phyloP scores from a whole-genome alignment of 2,797 vertebrate species.

The Lutjanus argentimaculatus region DNA sequence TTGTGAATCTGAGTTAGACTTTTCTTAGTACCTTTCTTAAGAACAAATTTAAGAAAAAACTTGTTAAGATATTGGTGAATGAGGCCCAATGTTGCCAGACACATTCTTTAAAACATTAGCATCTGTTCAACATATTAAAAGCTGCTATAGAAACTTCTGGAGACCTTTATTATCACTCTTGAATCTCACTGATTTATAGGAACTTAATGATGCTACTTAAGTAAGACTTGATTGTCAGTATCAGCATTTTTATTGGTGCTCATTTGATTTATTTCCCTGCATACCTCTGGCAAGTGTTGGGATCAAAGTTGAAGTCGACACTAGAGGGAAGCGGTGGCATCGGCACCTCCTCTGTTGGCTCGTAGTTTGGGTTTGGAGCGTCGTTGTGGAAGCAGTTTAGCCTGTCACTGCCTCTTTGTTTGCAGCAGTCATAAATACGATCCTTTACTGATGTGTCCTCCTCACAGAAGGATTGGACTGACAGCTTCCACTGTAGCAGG shows the following conservation, averaged over 20 bases:
- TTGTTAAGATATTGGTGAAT: too few relatives aligned
- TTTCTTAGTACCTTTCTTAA: too few relatives aligned
- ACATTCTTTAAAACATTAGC: not conserved
- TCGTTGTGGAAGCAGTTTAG: conserved; percentile 78
- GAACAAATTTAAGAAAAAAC: too few relatives aligned
- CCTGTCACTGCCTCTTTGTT: rapidly evolving
- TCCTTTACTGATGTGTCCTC: conserved; percentile 68
- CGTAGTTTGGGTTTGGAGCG: conserved; percentile 73
- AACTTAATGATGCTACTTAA: not conserved
- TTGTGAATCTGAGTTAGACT: too few relatives aligned
- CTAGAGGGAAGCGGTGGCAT: not conserved
- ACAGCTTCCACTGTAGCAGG: conserved; percentile 80
- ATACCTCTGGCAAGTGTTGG: conserved; percentile 72
- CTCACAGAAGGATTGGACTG: conserved; percentile 74
- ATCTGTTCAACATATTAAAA: not conserved
- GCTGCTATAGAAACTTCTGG: not conserved
- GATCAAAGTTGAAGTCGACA: conserved; percentile 74
- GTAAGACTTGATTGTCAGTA: not conserved
- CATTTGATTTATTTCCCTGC: not conserved
- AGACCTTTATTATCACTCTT: not conserved
- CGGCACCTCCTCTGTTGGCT: conserved; percentile 48
- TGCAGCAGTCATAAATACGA: conserved; percentile 78
- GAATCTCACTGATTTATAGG: not conserved
- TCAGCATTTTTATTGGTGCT: not conserved
- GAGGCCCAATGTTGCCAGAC: not conserved